phyloP scores from a whole-genome alignment of 2,888 invertebrate genomes.

The Trichopoda pennipes region DNA sequence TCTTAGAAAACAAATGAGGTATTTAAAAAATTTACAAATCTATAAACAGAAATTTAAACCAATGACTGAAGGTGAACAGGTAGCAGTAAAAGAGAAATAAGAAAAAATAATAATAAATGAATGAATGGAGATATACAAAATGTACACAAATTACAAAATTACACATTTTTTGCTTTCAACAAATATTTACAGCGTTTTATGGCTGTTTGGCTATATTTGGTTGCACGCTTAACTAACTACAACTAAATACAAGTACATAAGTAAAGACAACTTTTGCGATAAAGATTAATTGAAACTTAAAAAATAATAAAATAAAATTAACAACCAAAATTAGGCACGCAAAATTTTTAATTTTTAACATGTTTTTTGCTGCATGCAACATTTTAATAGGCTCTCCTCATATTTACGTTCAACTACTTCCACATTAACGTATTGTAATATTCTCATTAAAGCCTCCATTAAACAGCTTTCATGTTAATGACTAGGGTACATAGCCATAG shows the following conservation, averaged over 20 bases:
- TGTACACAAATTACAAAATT: slow-evolving; percentile 34
- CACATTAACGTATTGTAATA: slow-evolving; percentile 40
- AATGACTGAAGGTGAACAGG: slow-evolving; percentile 47
- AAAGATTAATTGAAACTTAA: slow-evolving; percentile 49
- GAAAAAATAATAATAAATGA: background rate
- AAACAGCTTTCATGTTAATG: slow-evolving; percentile 17
- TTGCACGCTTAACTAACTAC: slow-evolving; percentile 40
- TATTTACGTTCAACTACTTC: slow-evolving; percentile 58
- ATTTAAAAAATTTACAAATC: slow-evolving; percentile 27
- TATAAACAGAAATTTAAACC: slow-evolving; percentile 41
- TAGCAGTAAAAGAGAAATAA: slow-evolving; percentile 28
- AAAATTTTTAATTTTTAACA: slow-evolving; percentile 45
- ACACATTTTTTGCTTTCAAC: slow-evolving; percentile 25
- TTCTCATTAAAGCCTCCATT: slow-evolving; percentile 23
- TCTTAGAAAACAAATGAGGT: background rate
- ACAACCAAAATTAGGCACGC: slow-evolving; percentile 59
- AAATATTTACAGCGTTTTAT: slow-evolving; percentile 34
- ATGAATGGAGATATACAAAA: slow-evolving; percentile 22
- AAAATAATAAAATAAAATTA: slow-evolving; percentile 37
- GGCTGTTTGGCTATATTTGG: slow-evolving; percentile 44
- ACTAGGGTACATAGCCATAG: slow-evolving; percentile 77
- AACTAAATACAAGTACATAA: slow-evolving; percentile 10
- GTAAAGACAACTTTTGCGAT: slow-evolving; percentile 55
- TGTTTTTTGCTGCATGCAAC: slow-evolving; percentile 56
- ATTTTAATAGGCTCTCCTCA: slow-evolving; percentile 36